Conservation (phyloP, 92 coral and sea anemone genomes). For the Phenganax subtilis region DNA sequence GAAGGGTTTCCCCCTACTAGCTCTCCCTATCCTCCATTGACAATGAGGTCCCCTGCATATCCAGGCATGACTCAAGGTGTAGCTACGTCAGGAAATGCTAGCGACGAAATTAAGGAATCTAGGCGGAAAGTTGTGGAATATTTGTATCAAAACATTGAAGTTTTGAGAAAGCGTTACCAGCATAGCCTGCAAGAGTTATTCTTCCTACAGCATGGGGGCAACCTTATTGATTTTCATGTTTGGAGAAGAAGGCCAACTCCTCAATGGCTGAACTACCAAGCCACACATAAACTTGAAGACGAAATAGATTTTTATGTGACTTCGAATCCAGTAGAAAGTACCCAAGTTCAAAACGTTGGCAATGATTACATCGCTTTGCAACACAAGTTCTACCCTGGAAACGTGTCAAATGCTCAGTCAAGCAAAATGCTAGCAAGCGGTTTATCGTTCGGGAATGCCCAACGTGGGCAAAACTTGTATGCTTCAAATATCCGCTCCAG, state of each 20-base stretch:
- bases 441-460: background rate
- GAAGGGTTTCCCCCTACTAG: constrained; percentile 53
- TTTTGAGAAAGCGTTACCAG: constrained; percentile 65
- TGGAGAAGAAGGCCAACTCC: constrained; percentile 81
- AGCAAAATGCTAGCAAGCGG: constrained; percentile 20
- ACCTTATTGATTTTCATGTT: constrained; percentile 68
- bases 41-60: constrained; percentile 50
- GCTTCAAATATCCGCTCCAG: background rate
- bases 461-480: background rate
- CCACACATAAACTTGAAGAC: constrained; percentile 80
- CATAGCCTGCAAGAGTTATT: constrained; percentile 85
- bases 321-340: constrained; percentile 51
- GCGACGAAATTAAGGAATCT: constrained; percentile 67
- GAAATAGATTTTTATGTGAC: constrained; percentile 55
- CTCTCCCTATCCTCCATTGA: constrained; percentile 43
- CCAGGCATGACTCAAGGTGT: background rate
- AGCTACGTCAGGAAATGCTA: constrained; percentile 40
- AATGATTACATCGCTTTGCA: constrained; percentile 56
- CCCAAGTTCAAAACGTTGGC: constrained; percentile 47
- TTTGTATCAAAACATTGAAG: constrained; percentile 72
- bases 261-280: constrained; percentile 58
- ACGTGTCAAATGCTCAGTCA: background rate
- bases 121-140: constrained; percentile 79
- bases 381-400: constrained; percentile 39
- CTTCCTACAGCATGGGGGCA: constrained; percentile 91